Base-by-base conservation (phyloP, 2,113 vertebrate species). In the Chaenocephalus aceratus region DNA sequence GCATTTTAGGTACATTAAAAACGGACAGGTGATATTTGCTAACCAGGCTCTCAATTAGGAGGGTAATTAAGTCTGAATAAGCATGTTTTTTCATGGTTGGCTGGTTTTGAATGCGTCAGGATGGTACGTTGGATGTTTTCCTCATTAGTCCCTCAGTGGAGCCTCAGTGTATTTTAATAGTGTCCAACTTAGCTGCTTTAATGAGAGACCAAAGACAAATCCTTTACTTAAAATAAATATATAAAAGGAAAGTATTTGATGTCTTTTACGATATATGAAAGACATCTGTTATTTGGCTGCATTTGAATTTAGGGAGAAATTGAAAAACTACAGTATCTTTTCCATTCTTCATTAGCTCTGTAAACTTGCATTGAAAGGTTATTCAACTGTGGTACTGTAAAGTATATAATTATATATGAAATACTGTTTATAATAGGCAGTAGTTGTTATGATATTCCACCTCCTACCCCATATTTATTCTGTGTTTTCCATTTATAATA, bases 11-110 rank as follows among this genome's bases (percentile, higher is more conserved):
- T 23, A 66, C 53, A 83, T 84, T 73, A 77, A 74, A 69, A 67
- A 60, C 9, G 77, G 86, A 82, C 85, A 74, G 81, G 71, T 69
- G 57, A 86, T 92, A 82, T 91, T 87, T 82, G 82, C 49, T 6
- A 44, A 52, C 48, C 36, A n/a, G 4, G 26, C 62, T 26, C 11
- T 36, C 49, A 2, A 52, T 21, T 30, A 13, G 58, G 61, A 69
- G 52, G 36, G 13, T 56, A 26, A 86, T 87, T 62, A 75, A 64
- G 9, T 21, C 63, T 52, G 30, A 75, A 72, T 79, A 36, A 58
- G 26, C n/a, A 53, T 62, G 61, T 14, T 34, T 71, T 41, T 21
- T 23, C 3, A 34, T 52, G 59, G 72, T 62, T 51, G 74, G 44
- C 73, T 80, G 81, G 44, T 65, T 83, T 81, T 56, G 1, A 78